These are phyloP conservation scores for Chymomyza caudatula DNA, from an alignment of 2,888 invertebrate genomes.

Conservation along the genomic window DNA sequence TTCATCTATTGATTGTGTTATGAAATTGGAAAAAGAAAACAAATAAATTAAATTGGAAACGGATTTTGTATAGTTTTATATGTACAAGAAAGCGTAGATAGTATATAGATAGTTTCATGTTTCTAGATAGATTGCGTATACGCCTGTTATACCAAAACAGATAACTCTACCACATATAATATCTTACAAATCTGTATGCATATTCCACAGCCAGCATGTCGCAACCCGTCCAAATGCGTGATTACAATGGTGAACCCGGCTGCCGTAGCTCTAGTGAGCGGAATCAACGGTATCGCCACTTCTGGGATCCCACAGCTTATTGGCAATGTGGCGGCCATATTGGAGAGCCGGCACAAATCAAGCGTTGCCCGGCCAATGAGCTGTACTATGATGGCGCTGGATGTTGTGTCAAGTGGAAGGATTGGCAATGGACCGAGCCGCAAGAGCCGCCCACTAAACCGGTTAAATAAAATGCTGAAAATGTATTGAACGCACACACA, in stretches of 20 bases:
- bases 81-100: too few species aligned
- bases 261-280: conserved; percentile 35
- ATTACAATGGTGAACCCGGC: conserved; percentile 44
- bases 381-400: conserved; percentile 36
- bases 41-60: neutral
- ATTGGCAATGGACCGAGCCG: conserved; percentile 53
- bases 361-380: conserved; percentile 37
- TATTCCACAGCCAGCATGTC: conserved; percentile 13
- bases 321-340: conserved; percentile 42
- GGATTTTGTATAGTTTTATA: neutral
- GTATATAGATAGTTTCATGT: too few species aligned
- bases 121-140: neutral
- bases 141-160: neutral
- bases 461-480: conserved; percentile 34
- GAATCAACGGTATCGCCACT: conserved; percentile 41
- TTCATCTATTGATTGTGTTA: neutral
- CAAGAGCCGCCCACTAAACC: conserved; percentile 50
- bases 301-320: conserved; percentile 50
- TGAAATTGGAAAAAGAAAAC: neutral
- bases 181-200: neutral
- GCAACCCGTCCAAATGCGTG: conserved; percentile 14
- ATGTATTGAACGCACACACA: neutral
- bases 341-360: conserved; percentile 30
- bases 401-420: conserved; percentile 47
- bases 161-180: neutral